phyloP scores from a whole-genome alignment of 2,888 invertebrate species.

The Camponotus fellah region DNA sequence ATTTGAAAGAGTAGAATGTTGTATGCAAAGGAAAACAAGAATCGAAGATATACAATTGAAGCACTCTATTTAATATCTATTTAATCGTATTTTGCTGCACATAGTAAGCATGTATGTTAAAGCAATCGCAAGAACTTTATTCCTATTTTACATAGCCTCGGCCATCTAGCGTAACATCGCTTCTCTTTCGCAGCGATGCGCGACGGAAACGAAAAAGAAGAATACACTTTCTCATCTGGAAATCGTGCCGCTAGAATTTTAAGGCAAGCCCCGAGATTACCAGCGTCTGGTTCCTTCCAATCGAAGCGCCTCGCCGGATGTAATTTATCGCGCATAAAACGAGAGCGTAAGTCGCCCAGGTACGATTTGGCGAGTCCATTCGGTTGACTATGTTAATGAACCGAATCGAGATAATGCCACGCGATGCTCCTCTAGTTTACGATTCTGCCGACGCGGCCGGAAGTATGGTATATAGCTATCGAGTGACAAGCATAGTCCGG shows the following conservation, averaged over 20 bases:
- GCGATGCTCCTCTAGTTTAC: constrained; percentile 72
- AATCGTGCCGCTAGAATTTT: constrained; percentile 54
- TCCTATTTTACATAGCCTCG: constrained; percentile 23
- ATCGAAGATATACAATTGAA: neutral
- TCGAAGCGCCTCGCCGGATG: constrained; percentile 59
- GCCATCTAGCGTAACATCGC: neutral
- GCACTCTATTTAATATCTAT: neutral
- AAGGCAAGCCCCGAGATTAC: constrained; percentile 64
- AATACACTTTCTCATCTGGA: constrained; percentile 45
- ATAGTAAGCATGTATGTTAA: constrained; percentile 15
- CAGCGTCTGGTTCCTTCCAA: constrained; percentile 48
- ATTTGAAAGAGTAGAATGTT: constrained; percentile 11
- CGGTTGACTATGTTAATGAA: constrained; percentile 75
- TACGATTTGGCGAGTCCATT: constrained; percentile 72
- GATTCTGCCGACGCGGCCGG: constrained; percentile 77
- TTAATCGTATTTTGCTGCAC: neutral
- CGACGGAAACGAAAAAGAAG: neutral
- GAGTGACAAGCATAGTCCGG: constrained; percentile 64
- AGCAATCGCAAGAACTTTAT: constrained; percentile 7
- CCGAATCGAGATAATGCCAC: constrained; percentile 75
- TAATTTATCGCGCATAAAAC: constrained; percentile 73
- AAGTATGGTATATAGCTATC: constrained; percentile 71
- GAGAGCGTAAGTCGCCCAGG: constrained; percentile 65
- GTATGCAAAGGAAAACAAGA: neutral
- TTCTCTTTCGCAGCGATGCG: constrained; percentile 10